Percentiles rank a stretch among this genome's conserved stretches.
These are phyloP conservation scores for Zoroaster sp. DNA, from an alignment of 53 echinoderm and acorn worm species.

Conservation along the genomic window DNA sequence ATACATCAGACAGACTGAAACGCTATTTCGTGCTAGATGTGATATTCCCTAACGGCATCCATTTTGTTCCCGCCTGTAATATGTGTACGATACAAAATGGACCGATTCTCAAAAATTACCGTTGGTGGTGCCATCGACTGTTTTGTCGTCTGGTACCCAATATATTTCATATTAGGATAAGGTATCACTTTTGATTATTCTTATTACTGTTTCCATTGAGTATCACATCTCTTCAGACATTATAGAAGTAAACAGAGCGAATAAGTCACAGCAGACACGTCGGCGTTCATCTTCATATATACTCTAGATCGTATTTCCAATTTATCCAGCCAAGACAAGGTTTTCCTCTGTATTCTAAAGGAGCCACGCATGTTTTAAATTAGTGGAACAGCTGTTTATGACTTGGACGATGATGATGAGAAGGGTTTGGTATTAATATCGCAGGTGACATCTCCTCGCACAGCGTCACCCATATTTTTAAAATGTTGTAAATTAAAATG, in stretches of 20 bases:
- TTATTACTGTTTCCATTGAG: background rate
- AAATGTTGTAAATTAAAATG: too few relatives aligned
- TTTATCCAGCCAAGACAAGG: background rate
- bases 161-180: too few relatives aligned
- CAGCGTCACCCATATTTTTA: too few relatives aligned
- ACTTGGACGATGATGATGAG: background rate
- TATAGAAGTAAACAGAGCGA: background rate
- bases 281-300: background rate
- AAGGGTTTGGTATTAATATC: background rate
- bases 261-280: background rate
- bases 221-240: background rate
- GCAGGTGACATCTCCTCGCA: too few relatives aligned
- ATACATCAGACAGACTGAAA: too few relatives aligned
- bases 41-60: too few relatives aligned
- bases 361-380: background rate
- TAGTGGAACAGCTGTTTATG: background rate
- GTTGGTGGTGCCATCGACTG: too few relatives aligned
- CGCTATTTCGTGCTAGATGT: too few relatives aligned
- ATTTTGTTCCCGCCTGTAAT: too few relatives aligned
- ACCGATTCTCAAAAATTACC: too few relatives aligned
- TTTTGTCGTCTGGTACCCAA: too few relatives aligned
- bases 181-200: background rate
- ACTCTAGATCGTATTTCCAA: constrained; percentile 39
- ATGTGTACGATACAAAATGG: too few relatives aligned
- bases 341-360: background rate